These are phyloP conservation scores for Tolypeutes matacus DNA, from an alignment of 2,797 vertebrate species.

Conservation along the genomic window DNA sequence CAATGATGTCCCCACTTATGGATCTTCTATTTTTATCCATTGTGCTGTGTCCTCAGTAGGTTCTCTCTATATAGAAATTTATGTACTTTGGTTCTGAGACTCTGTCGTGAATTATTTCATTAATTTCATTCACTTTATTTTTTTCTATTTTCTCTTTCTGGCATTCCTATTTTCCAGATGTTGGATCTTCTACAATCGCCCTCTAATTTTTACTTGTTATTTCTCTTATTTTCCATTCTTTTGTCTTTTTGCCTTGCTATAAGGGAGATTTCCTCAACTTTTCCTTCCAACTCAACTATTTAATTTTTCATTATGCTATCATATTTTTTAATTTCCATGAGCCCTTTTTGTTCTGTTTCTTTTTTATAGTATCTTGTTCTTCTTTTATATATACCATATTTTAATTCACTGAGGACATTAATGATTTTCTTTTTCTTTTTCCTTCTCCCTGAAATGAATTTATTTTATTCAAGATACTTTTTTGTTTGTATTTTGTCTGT, in stretches of 20 bases:
- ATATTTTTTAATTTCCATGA: too few species aligned
- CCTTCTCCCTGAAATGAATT: neutral
- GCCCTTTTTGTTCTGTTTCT: neutral
- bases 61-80: neutral
- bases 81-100: neutral
- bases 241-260: constrained; percentile 26
- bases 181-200: neutral
- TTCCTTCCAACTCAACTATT: neutral
- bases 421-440: neutral
- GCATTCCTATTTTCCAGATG: neutral
- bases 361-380: neutral
- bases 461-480: constrained; percentile 32
- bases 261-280: neutral
- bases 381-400: too few species aligned
- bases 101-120: neutral
- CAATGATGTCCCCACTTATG: neutral
- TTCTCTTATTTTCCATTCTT: neutral
- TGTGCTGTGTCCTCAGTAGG: neutral
- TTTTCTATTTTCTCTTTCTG: neutral
- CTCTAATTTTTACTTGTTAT: constrained; percentile 1
- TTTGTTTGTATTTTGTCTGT: neutral
- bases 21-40: neutral
- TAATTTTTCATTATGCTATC: neutral
- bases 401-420: too few species aligned
- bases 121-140: neutral